Evolutionary conservation across 2,113 vertebrate species (phyloP), one percentile per base, ranked within the genome.

Genomic region (Forbesichthys agassizii): DNA sequence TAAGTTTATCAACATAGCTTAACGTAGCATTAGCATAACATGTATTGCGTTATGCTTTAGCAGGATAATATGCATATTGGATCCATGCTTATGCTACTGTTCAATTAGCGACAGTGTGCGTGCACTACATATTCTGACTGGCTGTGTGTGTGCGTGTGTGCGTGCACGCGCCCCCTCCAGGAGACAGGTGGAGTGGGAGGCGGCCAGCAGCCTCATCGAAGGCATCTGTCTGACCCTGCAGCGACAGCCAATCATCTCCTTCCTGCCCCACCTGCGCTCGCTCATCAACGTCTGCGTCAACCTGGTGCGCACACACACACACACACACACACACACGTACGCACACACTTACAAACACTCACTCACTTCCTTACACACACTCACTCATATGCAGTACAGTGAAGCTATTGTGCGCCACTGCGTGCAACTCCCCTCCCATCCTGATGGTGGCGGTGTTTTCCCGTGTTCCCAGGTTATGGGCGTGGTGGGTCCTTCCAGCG

Each of bases 171-270:
- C 14, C 52, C 48, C 67, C 74, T 86, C 92, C 92, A 99, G 98
- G 94, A 95, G 97, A 93, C 98, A 99, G 93, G 97, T 99, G 92
- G 98, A 99, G 93, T 99, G 98, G 98, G 98, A 99, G 90, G 97
- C 96, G 71, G 97, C 98, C 90, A 99, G 98, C 94, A 99, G 90
- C 93, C 95, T 99, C 91, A 99, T 99, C 83, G 96, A 98, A 93
- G 98, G 98, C 84, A 98, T 99, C 93, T 99, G 98, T 91, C 92
- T 98, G 91, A 99, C 98, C 72, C 95, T 99, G 88, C 96, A 99
- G 94, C 95, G 96, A 69, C 98, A 99, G 93, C 96, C 98, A 72
- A 96, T 99, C 94, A 99, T 99, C 91, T 98, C 98, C 81, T 99
- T 99, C 91, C 94, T 99, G 75, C 98, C 98, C 69, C 98, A 99